Conservation (phyloP, 1,140 invertebrate genomes). For the Pygmarrhopalites habei region DNA sequence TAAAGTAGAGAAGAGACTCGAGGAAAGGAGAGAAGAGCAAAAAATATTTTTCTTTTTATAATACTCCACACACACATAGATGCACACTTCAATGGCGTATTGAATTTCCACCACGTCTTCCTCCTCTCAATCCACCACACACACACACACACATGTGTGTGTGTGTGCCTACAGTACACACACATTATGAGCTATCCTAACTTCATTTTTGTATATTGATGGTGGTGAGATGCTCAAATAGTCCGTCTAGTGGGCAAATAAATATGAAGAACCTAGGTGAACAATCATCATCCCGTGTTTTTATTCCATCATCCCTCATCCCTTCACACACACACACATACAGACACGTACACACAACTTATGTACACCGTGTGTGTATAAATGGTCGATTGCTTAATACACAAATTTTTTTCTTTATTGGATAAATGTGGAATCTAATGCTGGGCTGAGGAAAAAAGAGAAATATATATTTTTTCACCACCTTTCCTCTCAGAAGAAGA, state of each 20-base stretch:
- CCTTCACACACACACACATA: not conserved
- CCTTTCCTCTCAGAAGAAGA: not conserved
- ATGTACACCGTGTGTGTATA: too few species aligned
- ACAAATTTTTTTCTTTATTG: conserved; percentile 23
- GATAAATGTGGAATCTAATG: conserved; percentile 29
- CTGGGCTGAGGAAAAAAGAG: too few species aligned
- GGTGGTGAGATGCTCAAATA: too few species aligned
- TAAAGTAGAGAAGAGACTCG: too few species aligned
- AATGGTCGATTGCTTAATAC: not conserved
- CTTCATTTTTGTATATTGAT: too few species aligned
- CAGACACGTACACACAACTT: not conserved
- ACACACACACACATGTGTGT: not conserved
- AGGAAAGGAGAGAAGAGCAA: conserved; percentile 6
- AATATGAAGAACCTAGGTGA: too few species aligned
- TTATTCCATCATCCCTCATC: too few species aligned
- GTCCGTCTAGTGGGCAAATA: too few species aligned
- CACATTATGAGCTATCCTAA: not conserved
- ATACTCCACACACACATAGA: not conserved
- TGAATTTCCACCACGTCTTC: conserved; percentile 13
- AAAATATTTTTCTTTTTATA: conserved; percentile 12
- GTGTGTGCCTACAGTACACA: not conserved
- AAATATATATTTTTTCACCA: conserved; percentile 2
- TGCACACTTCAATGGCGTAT: conserved; percentile 22
- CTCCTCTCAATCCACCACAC: not conserved
- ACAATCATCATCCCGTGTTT: too few species aligned